Conservation (phyloP, 1,140 invertebrate genomes). For the Drosophila arawakana region DNA sequence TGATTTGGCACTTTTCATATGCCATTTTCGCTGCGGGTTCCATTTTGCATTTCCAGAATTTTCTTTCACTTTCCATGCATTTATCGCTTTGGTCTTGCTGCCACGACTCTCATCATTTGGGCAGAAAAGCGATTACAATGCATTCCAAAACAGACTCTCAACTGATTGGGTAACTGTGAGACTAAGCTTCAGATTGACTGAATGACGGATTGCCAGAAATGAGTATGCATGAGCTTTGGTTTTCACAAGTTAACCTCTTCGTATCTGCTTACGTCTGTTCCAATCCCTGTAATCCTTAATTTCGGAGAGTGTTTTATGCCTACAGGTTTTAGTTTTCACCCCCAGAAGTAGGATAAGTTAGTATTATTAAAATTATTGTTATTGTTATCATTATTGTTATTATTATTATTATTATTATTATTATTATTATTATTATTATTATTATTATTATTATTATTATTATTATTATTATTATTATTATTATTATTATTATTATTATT, state of each 20-base stretch:
- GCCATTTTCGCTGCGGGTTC: not conserved
- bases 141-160: constrained; percentile 3
- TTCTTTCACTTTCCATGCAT: constrained; percentile 8
- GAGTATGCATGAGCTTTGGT: constrained; percentile 1
- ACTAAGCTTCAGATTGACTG: not conserved
- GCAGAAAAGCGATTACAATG: constrained; percentile 8
- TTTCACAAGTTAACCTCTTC: not conserved
- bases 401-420: too few relatives aligned
- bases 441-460: too few relatives aligned
- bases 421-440: too few relatives aligned
- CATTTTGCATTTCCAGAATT: not conserved
- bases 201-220: constrained; percentile 1
- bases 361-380: too few relatives aligned
- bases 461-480: too few relatives aligned
- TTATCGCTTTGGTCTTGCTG: not conserved
- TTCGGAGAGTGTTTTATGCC: not conserved
- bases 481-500: too few relatives aligned
- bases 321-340: too few relatives aligned
- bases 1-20: not conserved
- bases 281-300: not conserved
- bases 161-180: not conserved
- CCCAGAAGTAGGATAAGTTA: too few relatives aligned
- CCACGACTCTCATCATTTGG: not conserved
- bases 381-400: too few relatives aligned
- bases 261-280: not conserved